These are phyloP conservation scores for Calameuta filiformis DNA, from an alignment of 2,888 invertebrate genomes.

Conservation along the genomic window DNA sequence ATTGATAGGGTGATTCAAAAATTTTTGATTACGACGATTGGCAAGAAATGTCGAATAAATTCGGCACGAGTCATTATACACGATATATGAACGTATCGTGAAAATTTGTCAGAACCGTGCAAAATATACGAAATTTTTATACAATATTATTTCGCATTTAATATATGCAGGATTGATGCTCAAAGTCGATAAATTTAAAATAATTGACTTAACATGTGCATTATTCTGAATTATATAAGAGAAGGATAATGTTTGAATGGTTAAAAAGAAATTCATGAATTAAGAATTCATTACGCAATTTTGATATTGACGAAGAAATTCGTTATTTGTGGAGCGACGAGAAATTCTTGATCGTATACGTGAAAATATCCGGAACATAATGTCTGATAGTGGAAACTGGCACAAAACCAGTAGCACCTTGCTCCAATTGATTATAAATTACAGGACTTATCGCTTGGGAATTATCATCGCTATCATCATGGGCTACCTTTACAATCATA, in stretches of 20 bases:
- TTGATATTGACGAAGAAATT: not conserved
- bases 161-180: not conserved
- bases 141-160: not conserved
- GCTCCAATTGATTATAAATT: not conserved
- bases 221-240: not conserved
- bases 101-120: too few species aligned
- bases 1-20: not conserved
- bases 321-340: not conserved
- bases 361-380: not conserved
- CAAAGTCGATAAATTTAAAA: not conserved
- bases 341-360: not conserved
- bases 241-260: not conserved
- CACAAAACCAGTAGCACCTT: not conserved
- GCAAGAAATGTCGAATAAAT: not conserved
- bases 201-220: not conserved
- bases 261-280: not conserved
- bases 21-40: not conserved
- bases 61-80: not conserved
- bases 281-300: not conserved
- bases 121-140: not conserved
- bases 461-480: not conserved
- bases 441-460: not conserved
- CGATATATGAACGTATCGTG: not conserved
- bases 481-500: not conserved
- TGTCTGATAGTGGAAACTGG: not conserved